Percentiles rank a stretch among this genome's conserved stretches.
Evolutionary conservation across 2,113 vertebrate genomes (phyloP).

Genomic region (Plotosus lineatus): DNA sequence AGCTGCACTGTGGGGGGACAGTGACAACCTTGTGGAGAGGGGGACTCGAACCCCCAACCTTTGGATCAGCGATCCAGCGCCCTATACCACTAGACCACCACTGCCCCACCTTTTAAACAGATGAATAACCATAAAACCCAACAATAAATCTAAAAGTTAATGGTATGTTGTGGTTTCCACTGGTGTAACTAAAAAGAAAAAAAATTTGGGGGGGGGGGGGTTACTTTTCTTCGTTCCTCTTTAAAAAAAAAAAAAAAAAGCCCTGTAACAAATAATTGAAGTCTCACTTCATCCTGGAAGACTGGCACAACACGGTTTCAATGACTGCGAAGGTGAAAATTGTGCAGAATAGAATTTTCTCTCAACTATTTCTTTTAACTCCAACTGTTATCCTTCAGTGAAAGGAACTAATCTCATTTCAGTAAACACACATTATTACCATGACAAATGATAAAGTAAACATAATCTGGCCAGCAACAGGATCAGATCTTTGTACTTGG

Average conservation of each 20-base stretch:
- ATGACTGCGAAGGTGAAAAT: not conserved
- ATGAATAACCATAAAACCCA: not conserved
- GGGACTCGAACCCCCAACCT: too few species aligned
- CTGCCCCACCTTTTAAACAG: not conserved
- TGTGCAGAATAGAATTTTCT: conserved; percentile 3
- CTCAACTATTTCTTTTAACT: conserved; percentile 1
- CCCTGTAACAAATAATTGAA: conserved; percentile 10
- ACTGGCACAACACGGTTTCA: too few species aligned
- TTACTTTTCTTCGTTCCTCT: not conserved
- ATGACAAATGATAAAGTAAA: conserved; percentile 20
- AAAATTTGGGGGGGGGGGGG: not conserved
- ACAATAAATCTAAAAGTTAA: not conserved
- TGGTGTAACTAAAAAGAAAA: not conserved
- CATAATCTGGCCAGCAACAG: not conserved
- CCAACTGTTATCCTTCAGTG: not conserved
- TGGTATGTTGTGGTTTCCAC: not conserved
- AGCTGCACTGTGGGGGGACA: too few species aligned
- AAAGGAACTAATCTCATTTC: conserved; percentile 14
- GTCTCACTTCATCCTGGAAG: conserved; percentile 14
- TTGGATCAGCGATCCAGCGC: too few species aligned
- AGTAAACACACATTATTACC: not conserved
- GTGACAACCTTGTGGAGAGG: too few species aligned
- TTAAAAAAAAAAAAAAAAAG: not conserved
- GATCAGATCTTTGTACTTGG: not conserved
- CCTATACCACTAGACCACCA: too few species aligned